A percentile compares a stretch with the other conserved stretches of the same genome.
Evolutionary conservation across 1,140 invertebrate species (phyloP).

Genomic region (Mizuhopecten yessoensis): DNA sequence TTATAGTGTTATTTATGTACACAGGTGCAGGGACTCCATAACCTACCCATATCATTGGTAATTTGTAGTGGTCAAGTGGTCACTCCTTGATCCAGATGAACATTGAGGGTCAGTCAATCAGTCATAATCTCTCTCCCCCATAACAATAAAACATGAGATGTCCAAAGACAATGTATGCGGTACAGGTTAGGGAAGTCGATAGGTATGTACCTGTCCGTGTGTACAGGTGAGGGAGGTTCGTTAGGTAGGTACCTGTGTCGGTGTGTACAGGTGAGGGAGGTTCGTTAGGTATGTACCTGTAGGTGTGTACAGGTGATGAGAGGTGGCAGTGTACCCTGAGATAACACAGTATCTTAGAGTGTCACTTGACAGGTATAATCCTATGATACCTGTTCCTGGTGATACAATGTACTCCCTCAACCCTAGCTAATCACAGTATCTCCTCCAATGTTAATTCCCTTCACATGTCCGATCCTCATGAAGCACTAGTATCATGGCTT

Average conservation of each 20-base stretch:
- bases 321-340: background rate
- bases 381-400: background rate
- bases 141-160: too few relatives aligned
- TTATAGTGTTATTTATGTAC: slow-evolving; percentile 35
- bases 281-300: background rate
- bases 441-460: slow-evolving; percentile 5
- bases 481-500: background rate
- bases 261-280: background rate
- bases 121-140: background rate
- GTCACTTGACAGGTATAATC: background rate
- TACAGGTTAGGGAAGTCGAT: too few relatives aligned
- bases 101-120: background rate
- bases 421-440: background rate
- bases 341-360: background rate
- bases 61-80: slow-evolving; percentile 16
- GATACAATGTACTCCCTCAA: slow-evolving; percentile 1
- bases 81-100: background rate
- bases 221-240: too few relatives aligned
- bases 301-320: background rate
- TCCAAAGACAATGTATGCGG: too few relatives aligned
- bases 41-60: background rate
- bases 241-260: background rate
- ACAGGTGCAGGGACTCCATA: slow-evolving; percentile 26
- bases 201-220: background rate
- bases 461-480: slow-evolving; percentile 12